Conservation (phyloP, 2,797 vertebrate genomes). For the Acanthurus tractus region DNA sequence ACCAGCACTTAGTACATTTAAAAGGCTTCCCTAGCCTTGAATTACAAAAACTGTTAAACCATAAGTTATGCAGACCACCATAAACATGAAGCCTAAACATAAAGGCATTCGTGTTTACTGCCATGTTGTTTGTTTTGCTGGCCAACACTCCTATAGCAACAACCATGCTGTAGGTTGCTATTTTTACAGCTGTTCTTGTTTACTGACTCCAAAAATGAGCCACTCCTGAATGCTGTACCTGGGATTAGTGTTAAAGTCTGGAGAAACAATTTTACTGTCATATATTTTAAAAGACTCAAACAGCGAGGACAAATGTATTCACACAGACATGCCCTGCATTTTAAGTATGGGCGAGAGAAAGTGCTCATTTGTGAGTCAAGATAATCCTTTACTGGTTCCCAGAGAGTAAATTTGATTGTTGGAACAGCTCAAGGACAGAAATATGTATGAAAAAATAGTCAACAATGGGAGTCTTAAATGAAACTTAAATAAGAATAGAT, state of each 20-base stretch:
- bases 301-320: neutral
- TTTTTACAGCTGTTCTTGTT: conserved; percentile 75
- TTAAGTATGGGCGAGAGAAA: conserved; percentile 46
- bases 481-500: too few relatives aligned
- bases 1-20: conserved; percentile 31
- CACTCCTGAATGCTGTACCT: conserved; percentile 52
- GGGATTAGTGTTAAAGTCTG: conserved; percentile 49
- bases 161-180: conserved; percentile 30
- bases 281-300: conserved; percentile 8
- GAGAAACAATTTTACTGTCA: conserved; percentile 31
- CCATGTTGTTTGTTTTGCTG: conserved; percentile 57
- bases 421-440: neutral
- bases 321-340: conserved; percentile 20
- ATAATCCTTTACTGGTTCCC: neutral
- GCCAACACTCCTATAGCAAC: conserved; percentile 46
- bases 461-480: neutral
- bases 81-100: conserved; percentile 30
- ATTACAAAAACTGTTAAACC: conserved; percentile 41
- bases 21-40: conserved; percentile 40
- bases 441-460: neutral
- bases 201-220: conserved; percentile 39
- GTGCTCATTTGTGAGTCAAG: conserved; percentile 59
- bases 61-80: conserved; percentile 39
- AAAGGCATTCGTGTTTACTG: conserved; percentile 63
- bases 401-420: neutral